These are phyloP conservation scores for Myotis yumanensis DNA, from an alignment of 2,113 vertebrate species.

Conservation along the genomic window DNA sequence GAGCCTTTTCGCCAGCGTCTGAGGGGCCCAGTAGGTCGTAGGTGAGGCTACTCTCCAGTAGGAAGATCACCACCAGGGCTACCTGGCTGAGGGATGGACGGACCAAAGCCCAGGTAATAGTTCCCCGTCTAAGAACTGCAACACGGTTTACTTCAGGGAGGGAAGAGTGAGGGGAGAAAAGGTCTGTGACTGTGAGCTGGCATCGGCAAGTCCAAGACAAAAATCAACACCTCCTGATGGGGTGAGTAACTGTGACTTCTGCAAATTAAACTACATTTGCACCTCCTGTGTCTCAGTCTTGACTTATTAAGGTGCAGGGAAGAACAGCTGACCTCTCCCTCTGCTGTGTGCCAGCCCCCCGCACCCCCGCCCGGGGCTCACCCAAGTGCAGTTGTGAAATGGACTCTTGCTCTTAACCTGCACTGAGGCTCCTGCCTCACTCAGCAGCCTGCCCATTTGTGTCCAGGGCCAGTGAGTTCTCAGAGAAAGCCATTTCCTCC, in stretches of 20 bases:
- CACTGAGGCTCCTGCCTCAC: no score
- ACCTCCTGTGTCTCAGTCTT: neutral
- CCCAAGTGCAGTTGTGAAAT: neutral
- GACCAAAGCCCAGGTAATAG: neutral
- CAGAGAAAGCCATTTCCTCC: slow-evolving; percentile 26
- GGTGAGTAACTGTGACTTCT: neutral
- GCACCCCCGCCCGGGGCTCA: rapidly evolving
- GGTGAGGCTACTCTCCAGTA: neutral
- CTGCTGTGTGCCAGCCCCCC: neutral
- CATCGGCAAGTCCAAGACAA: neutral
- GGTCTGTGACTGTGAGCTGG: neutral
- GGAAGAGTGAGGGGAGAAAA: neutral
- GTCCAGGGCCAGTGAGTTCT: neutral
- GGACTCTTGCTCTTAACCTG: neutral
- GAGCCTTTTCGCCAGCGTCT: neutral
- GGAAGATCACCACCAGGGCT: neutral
- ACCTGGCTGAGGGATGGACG: neutral
- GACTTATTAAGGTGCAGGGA: neutral
- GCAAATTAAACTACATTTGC: neutral
- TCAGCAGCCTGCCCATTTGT: neutral
- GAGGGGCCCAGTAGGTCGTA: rapidly evolving
- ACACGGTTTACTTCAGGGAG: neutral
- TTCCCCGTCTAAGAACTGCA: neutral
- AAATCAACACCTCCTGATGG: neutral
- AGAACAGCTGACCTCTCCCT: neutral